Base-by-base conservation (phyloP, 2,888 invertebrate genomes). In the Brachycybe producta region DNA sequence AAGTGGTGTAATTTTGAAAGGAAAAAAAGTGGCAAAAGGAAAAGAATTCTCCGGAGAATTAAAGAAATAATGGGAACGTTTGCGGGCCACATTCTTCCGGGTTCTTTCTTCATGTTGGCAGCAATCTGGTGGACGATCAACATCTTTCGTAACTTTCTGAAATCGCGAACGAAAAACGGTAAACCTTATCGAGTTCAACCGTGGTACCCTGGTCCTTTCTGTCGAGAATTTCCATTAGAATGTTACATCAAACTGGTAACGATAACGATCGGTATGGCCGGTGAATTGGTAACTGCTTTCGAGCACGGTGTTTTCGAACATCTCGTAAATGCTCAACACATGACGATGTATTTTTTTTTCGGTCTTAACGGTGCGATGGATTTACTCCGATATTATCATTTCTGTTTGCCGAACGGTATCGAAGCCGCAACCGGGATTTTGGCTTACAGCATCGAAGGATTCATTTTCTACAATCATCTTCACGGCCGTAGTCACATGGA, bases 341-440 rank as follows among this genome's bases (percentile, higher is more conserved):
- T 68, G 38, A 71, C 70, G 21, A 73, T 72, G 70, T 72, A 67
- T 59, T 66, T 68, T 60, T 70, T 68, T 59, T 72, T 73, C 57
- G 68, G 66, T n/a, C 52, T 71, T 26, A 62, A 63, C 39, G 71
- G 69, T 3, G 57, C 67, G 1, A 52, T 69, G 5, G 71, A 70
- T 52, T 54, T 71, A 3, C 56, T 67, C 4, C 52, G 63, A 8
- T 60, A 66, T 54, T 65, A 61, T 52, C 62, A 56, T 56, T 58
- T 54, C 54, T 51, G 52, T 7, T 49, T 70, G 11, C 70, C 70
- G 3, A 62, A 64, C 5, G 62, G 65, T 53, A 57, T 65, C 17
- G 70, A 70, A 54, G 72, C 70, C 57, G 60, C 64, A 4, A 57
- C 64, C 2, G 59, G 63, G 11, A 52, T 62, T 2, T 49, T 72